These are phyloP conservation scores for Cossypha niveicapilla DNA, from an alignment of 2,797 vertebrate genomes.

Conservation along the genomic window DNA sequence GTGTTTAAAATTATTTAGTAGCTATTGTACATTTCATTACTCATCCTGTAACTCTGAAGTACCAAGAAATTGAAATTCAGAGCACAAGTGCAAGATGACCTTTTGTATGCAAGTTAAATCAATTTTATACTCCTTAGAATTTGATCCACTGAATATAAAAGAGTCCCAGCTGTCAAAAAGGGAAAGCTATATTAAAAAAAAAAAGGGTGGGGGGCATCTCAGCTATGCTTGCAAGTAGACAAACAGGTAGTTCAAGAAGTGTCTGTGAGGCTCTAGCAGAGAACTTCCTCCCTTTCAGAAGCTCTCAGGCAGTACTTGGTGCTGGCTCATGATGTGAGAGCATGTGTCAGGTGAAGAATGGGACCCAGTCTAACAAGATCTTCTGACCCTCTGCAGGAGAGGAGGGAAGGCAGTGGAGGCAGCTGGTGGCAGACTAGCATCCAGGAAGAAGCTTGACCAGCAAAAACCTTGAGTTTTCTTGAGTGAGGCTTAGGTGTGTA, in stretches of 20 bases:
- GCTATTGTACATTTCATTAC: slow-evolving; percentile 1
- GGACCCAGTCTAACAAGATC: not conserved
- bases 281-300: not conserved
- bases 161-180: slow-evolving; percentile 16
- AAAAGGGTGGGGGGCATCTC: accelerated
- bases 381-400: not conserved
- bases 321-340: not conserved
- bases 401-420: not conserved
- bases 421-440: not conserved
- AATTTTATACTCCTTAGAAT: slow-evolving; percentile 18
- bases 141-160: not conserved
- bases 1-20: slow-evolving; percentile 50
- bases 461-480: not conserved
- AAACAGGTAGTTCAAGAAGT: not conserved
- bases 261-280: not conserved
- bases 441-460: not conserved
- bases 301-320: not conserved
- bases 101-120: not conserved
- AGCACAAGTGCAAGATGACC: not conserved
- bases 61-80: slow-evolving; percentile 26
- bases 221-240: not conserved
- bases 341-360: not conserved
- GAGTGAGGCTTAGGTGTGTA: not conserved
- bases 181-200: slow-evolving; percentile 1
- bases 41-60: not conserved